These are phyloP conservation scores for Grammomys surdaster DNA, from an alignment of 2,113 vertebrate species.

Conservation along the genomic window DNA sequence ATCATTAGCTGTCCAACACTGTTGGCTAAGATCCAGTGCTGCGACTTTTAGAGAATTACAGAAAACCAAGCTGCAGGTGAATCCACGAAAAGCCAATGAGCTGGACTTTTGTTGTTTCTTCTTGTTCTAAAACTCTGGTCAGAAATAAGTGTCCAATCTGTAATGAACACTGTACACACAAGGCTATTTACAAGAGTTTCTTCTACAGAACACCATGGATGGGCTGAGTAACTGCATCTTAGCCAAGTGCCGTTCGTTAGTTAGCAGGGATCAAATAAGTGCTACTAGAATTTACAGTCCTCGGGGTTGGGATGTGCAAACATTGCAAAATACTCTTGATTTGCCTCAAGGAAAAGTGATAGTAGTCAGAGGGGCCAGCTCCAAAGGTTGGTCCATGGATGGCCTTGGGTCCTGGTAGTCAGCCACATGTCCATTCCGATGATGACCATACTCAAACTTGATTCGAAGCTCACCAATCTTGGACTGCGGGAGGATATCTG, in stretches of 20 bases:
- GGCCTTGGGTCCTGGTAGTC: constrained; percentile 81
- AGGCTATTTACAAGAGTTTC: constrained; percentile 53
- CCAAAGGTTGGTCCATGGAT: constrained; percentile 80
- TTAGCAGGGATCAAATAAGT: constrained; percentile 1
- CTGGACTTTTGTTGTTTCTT: constrained; percentile 34
- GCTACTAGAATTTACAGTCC: constrained; percentile 63
- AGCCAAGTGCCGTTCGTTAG: constrained; percentile 50
- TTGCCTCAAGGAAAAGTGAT: constrained; percentile 85
- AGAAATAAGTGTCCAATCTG: constrained; percentile 45
- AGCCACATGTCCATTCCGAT: constrained; percentile 86
- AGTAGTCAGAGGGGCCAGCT: constrained; percentile 85
- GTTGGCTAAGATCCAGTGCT: constrained; percentile 29
- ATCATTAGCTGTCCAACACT: constrained; percentile 20
- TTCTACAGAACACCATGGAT: constrained; percentile 11
- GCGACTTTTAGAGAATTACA: constrained; percentile 58
- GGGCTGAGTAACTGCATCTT: constrained; percentile 17
- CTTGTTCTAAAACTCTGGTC: constrained; percentile 50
- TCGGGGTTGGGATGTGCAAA: constrained; percentile 75
- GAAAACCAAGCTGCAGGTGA: constrained; percentile 48
- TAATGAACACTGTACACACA: constrained; percentile 58
- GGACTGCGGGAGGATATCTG: constrained; percentile 91
- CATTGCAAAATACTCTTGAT: constrained; percentile 62
- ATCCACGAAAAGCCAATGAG: constrained; percentile 18
- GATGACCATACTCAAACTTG: constrained; percentile 93
- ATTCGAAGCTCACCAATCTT: constrained; percentile 93